Evolutionary conservation across 1,140 invertebrate genomes (phyloP).

Genomic region (Brachionus rotundiformis): DNA sequence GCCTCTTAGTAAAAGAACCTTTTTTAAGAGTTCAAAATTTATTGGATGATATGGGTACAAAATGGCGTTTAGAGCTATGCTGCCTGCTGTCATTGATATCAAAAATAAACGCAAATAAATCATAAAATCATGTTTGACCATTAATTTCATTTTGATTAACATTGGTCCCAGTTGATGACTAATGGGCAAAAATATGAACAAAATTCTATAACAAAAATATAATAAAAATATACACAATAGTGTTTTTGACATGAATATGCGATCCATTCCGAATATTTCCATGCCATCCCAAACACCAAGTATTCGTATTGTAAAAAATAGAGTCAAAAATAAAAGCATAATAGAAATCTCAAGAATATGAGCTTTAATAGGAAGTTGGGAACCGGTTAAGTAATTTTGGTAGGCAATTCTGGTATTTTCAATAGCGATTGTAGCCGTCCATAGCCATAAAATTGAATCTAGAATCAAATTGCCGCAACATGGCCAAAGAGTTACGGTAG

Average conservation of each 20-base stretch:
- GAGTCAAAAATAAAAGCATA: constrained; percentile 54
- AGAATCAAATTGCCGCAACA: constrained; percentile 62
- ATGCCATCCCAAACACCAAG: constrained; percentile 54
- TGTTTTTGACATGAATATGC: constrained; percentile 57
- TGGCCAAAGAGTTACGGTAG: constrained; percentile 62
- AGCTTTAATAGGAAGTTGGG: constrained; percentile 55
- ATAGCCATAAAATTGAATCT: constrained; percentile 60
- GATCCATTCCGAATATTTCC: constrained; percentile 47
- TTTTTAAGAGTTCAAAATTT: constrained; percentile 57
- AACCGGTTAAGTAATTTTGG: constrained; percentile 57
- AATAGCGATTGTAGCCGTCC: constrained; percentile 58
- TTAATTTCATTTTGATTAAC: constrained; percentile 62
- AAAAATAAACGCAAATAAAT: constrained; percentile 64
- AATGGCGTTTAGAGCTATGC: constrained; percentile 64
- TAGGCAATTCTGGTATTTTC: constrained; percentile 58
- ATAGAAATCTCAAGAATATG: constrained; percentile 53
- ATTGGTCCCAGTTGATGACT: constrained; percentile 64
- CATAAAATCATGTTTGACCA: constrained; percentile 65
- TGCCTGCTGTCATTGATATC: constrained; percentile 64
- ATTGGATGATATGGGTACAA: constrained; percentile 64
- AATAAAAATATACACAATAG: constrained; percentile 59
- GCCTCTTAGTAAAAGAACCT: constrained; percentile 59
- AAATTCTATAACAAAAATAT: constrained; percentile 64
- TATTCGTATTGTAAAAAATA: constrained; percentile 57
- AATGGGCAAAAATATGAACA: constrained; percentile 63